Base-by-base conservation (phyloP, 2,113 vertebrate genomes). In the Takifugu bimaculatus region DNA sequence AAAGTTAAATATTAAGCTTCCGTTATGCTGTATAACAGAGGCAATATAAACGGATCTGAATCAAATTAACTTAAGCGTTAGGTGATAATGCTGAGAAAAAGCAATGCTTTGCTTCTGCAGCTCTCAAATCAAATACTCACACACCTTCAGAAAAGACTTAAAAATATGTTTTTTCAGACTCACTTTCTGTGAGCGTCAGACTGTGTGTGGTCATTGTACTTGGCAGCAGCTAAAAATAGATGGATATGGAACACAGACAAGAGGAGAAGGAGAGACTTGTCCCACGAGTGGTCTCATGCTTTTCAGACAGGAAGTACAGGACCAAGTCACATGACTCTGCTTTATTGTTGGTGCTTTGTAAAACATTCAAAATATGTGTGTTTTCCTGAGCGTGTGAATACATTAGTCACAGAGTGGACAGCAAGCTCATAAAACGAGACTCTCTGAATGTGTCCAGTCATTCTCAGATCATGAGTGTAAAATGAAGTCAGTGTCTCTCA, bases 401-500 rank as follows among this genome's bases (percentile, higher is more conserved):
- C 45, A 65, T 78, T 71, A 75, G 72, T 82, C 65, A 81, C 73
- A 72, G 64, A 54, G 5, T 72, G 56, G 73, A 74, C 39, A 59
- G 39, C 61, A 72, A 32, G 42, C 56, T 70, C 62, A 64, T 59
- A 75, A 68, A 65, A 68, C 59, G n/a, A 80, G 78, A 48, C 39
- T 59, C 47, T 50, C n/a, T 72, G 50, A 48, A n/a, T 67, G 57
- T 35, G 49, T 60, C 50, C 67, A 56, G 65, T 32, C 74, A 74
- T 80, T 82, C 79, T 81, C 63, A 81, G 67, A 72, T 81, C 74
- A 70, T 77, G 81, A 69, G 59, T 75, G 67, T 74, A 82, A 88
- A 80, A 85, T 73, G 75, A 88, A 85, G 84, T 83, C 82, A 83
- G 77, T 75, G 35, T 70, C 84, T 56, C 72, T 76, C 66, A 51